A percentile compares a stretch with the other conserved stretches of the same genome.
Conservation (phyloP, 30 jellyfish, hydroid and myxozoan species). For the Cassiopea andromeda region DNA sequence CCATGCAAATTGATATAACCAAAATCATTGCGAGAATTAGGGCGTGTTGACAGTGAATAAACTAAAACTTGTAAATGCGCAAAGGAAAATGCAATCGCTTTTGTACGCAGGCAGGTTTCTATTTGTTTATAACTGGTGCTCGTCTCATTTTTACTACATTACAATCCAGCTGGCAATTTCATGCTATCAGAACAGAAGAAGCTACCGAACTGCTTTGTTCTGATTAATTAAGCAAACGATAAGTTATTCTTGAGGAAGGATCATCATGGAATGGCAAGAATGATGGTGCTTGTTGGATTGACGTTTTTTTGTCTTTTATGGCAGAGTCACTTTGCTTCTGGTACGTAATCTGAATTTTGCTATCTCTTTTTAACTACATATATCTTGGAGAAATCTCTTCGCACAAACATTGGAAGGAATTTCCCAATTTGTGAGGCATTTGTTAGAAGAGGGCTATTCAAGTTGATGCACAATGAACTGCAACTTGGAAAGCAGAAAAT, state of each 20-base stretch:
- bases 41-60: background rate
- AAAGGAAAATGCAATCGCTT: background rate
- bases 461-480: too few relatives aligned
- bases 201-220: background rate
- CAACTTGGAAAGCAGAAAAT: too few relatives aligned
- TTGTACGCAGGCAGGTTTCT: conserved; percentile 7
- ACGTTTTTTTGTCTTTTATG: background rate
- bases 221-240: background rate
- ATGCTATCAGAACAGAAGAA: background rate
- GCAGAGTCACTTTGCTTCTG: background rate
- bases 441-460: too few relatives aligned
- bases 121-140: background rate
- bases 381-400: too few relatives aligned
- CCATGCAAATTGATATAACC: background rate
- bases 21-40: background rate
- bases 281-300: background rate
- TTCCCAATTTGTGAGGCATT: too few relatives aligned
- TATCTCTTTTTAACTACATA: background rate
- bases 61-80: background rate
- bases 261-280: background rate
- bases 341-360: background rate
- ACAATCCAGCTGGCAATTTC: background rate
- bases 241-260: background rate
- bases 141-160: background rate
- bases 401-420: too few relatives aligned